These are phyloP conservation scores for Psilopsiagon aymara DNA, from an alignment of 2,113 vertebrate species.

Conservation along the genomic window DNA sequence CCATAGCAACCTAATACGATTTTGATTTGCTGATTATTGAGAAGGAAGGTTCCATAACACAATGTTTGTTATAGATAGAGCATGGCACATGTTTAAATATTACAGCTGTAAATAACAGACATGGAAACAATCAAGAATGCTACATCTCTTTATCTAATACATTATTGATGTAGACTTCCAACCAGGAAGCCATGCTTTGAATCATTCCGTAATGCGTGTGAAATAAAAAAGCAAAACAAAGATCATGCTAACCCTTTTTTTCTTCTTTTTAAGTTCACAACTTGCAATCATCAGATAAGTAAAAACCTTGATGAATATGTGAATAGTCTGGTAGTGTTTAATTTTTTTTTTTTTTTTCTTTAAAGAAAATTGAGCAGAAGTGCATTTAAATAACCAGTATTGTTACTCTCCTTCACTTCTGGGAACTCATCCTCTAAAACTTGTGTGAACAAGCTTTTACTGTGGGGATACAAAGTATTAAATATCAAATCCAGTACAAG, in stretches of 20 bases:
- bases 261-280: conserved; percentile 66
- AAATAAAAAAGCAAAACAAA: conserved; percentile 66
- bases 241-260: background rate
- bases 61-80: background rate
- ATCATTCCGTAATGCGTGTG: conserved; percentile 66
- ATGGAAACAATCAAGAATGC: background rate
- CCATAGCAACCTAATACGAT: background rate
- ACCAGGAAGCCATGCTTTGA: conserved; percentile 77
- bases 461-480: background rate
- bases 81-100: background rate
- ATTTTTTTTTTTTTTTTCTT: background rate
- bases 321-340: background rate
- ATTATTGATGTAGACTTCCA: conserved; percentile 78
- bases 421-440: background rate
- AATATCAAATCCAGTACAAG: background rate
- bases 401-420: background rate
- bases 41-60: background rate
- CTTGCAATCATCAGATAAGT: conserved; percentile 74
- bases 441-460: background rate
- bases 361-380: background rate
- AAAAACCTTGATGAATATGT: background rate
- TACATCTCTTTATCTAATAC: conserved; percentile 35
- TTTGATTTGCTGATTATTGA: conserved; percentile 7
- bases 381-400: background rate
- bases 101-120: background rate